A percentile compares a stretch with the other conserved stretches of the same genome.
These are phyloP conservation scores for Mimachlamys varia DNA, from an alignment of 2,888 invertebrate genomes.

Conservation along the genomic window DNA sequence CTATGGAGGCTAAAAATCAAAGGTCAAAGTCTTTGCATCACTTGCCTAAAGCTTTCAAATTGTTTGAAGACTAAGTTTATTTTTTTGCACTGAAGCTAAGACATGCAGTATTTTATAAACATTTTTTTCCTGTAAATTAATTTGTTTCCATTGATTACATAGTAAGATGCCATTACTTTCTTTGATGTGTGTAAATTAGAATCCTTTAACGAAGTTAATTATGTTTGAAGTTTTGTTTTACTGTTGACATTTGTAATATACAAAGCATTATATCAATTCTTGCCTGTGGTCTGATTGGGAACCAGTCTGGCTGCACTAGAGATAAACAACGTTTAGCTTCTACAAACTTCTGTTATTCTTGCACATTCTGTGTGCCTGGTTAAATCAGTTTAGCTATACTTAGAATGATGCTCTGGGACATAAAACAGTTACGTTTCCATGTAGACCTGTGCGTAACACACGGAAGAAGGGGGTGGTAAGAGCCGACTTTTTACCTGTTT, in stretches of 20 bases:
- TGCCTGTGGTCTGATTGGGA: neutral
- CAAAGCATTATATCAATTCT: neutral
- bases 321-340: neutral
- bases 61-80: no score
- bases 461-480: neutral
- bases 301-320: neutral
- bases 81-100: no score
- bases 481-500: neutral
- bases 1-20: no score
- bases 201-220: neutral
- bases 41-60: no score
- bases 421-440: slow-evolving; percentile 3
- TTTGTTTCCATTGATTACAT: no score
- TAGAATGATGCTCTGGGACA: neutral
- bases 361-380: neutral
- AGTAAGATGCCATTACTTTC: no score
- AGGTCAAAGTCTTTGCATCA: no score
- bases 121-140: no score
- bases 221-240: neutral
- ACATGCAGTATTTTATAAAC: no score
- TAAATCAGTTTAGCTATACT: neutral
- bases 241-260: neutral
- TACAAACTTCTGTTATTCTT: neutral
- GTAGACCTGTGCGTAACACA: neutral
- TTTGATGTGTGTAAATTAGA: no score